These are phyloP conservation scores for Eulemur coronatus DNA, from an alignment of 2,797 vertebrate genomes.

Conservation along the genomic window DNA sequence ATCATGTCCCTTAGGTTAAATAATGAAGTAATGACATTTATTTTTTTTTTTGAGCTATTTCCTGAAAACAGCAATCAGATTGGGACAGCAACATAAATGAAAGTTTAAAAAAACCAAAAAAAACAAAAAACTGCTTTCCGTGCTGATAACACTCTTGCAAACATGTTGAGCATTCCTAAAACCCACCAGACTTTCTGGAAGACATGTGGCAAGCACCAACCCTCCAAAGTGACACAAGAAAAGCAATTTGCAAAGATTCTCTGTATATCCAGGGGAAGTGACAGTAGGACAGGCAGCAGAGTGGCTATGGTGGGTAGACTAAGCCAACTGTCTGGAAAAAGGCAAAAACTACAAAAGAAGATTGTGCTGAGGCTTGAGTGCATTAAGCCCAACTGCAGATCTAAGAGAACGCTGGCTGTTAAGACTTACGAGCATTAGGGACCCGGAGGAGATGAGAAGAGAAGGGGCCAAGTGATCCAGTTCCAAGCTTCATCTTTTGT, in stretches of 20 bases:
- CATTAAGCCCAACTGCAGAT: background rate
- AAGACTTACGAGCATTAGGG: background rate
- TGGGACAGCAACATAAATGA: background rate
- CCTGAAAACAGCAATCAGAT: constrained; percentile 48
- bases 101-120: background rate
- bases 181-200: background rate
- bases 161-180: background rate
- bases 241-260: background rate
- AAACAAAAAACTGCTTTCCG: background rate
- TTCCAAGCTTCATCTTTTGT: background rate
- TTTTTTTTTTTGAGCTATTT: constrained; percentile 49
- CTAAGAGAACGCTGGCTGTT: background rate
- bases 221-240: background rate
- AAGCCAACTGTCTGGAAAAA: background rate
- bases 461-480: background rate
- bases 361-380: background rate
- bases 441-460: background rate
- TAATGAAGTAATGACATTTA: constrained; percentile 50
- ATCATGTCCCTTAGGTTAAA: constrained; percentile 51
- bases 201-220: background rate
- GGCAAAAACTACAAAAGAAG: background rate
- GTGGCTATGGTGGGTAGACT: background rate
- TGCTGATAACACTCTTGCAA: background rate
- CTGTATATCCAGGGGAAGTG: background rate
- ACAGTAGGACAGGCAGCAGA: background rate